Evolutionary conservation across 2,797 vertebrate species (phyloP).

Genomic region (Neosilurus hyrtlii): DNA sequence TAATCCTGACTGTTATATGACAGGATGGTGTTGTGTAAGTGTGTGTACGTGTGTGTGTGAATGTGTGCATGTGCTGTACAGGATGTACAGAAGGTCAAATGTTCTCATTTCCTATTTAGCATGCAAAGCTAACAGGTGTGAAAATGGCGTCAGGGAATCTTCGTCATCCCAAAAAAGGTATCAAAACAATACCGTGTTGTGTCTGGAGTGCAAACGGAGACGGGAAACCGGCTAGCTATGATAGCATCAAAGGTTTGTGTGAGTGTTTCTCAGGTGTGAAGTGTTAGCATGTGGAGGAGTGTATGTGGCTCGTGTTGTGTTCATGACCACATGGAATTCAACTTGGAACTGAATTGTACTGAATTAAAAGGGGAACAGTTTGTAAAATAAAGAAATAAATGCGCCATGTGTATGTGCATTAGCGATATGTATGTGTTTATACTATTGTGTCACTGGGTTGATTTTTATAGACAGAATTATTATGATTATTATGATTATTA

Average conservation of each 20-base stretch:
- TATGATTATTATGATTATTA: too few species aligned
- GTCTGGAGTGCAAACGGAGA: background rate
- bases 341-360: background rate
- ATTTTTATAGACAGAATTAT: too few species aligned
- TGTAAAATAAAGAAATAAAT: too few species aligned
- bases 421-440: too few species aligned
- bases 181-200: background rate
- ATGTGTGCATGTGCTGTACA: background rate
- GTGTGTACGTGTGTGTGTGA: background rate
- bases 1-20: background rate
- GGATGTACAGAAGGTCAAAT: background rate
- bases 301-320: background rate
- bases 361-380: background rate
- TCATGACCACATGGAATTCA: background rate
- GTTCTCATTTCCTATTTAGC: slow-evolving; percentile 25
- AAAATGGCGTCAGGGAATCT: background rate
- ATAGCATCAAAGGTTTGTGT: background rate
- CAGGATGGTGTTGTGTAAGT: background rate
- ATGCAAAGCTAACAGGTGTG: slow-evolving; percentile 30
- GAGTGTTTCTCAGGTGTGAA: background rate
- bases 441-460: too few species aligned
- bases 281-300: background rate
- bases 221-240: slow-evolving; percentile 13
- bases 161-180: background rate
- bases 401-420: too few species aligned